Evolutionary conservation across 2,797 vertebrate species (phyloP).

Genomic region (Lepilemur ruficaudatus): DNA sequence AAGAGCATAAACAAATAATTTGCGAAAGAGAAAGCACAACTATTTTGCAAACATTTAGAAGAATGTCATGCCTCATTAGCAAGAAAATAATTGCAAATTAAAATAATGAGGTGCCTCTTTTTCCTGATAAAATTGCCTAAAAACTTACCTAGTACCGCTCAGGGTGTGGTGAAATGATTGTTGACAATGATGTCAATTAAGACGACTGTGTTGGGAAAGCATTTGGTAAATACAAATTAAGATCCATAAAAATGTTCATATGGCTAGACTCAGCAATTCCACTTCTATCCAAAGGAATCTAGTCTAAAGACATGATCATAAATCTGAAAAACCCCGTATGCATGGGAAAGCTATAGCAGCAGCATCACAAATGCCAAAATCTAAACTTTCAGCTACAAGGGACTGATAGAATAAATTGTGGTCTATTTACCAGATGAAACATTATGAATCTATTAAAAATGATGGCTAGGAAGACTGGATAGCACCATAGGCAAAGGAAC

Average conservation of each 20-base stretch:
- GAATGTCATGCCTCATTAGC: conserved; percentile 69
- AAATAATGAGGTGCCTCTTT: conserved; percentile 70
- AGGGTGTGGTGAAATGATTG: conserved; percentile 45
- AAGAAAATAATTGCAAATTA: conserved; percentile 73
- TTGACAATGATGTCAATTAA: conserved; percentile 48
- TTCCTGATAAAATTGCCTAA: conserved; percentile 47
- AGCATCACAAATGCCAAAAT: conserved; percentile 20
- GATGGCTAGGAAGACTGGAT: conserved; percentile 24
- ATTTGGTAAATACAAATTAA: conserved; percentile 70
- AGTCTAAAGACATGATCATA: conserved; percentile 50
- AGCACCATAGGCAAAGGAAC: conserved; percentile 13
- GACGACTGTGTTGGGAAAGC: conserved; percentile 27
- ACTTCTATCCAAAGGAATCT: conserved; percentile 51
- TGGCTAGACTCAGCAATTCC: conserved; percentile 55
- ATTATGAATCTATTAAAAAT: conserved; percentile 62
- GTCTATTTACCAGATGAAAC: conserved; percentile 51
- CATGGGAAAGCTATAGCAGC: not conserved
- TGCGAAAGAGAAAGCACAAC: conserved; percentile 49
- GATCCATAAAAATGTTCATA: conserved; percentile 63
- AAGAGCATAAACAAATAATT: conserved; percentile 55
- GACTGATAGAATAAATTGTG: conserved; percentile 53
- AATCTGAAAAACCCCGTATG: conserved; percentile 46
- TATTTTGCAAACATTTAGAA: conserved; percentile 59
- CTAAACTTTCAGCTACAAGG: conserved; percentile 52
- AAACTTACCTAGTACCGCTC: conserved; percentile 60